Percentiles rank a stretch among this genome's conserved stretches.
Evolutionary conservation across 2,113 vertebrate species (phyloP).

Genomic region (Sebastes schlegelii): DNA sequence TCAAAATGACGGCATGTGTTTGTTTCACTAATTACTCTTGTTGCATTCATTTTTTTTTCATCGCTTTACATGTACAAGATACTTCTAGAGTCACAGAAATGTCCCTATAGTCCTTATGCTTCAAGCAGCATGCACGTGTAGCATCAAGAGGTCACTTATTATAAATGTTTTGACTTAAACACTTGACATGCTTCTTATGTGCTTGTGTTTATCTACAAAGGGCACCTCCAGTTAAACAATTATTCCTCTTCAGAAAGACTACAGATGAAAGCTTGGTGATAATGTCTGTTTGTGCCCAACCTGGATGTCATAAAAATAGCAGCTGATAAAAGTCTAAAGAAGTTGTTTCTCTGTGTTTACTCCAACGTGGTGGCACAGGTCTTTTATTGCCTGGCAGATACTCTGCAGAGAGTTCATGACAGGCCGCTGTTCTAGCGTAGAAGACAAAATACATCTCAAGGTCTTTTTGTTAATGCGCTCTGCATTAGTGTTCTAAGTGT

Average conservation of each 20-base stretch:
- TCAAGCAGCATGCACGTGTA: not conserved
- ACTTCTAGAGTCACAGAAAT: not conserved
- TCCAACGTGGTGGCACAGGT: not conserved
- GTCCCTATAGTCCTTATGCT: not conserved
- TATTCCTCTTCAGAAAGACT: slow-evolving; percentile 5
- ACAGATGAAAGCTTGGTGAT: not conserved
- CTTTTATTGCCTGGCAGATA: not conserved
- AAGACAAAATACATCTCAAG: not conserved
- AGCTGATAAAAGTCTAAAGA: not conserved
- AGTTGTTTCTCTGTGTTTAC: slow-evolving; percentile 1
- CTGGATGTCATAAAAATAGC: slow-evolving; percentile 6
- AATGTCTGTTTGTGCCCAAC: not conserved
- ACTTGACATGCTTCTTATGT: not conserved
- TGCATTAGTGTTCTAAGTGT: not conserved
- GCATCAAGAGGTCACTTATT: not conserved
- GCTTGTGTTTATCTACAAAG: slow-evolving; percentile 4
- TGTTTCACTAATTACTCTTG: not conserved
- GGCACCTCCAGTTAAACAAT: not conserved
- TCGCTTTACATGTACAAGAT: no score
- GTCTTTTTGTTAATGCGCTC: not conserved
- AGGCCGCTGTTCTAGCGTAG: not conserved
- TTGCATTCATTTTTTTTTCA: not conserved
- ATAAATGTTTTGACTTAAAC: not conserved
- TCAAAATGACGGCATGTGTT: not conserved
- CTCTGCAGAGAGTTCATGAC: not conserved